phyloP scores from a whole-genome alignment of 2,888 invertebrate species.

The Eurois occulta region DNA sequence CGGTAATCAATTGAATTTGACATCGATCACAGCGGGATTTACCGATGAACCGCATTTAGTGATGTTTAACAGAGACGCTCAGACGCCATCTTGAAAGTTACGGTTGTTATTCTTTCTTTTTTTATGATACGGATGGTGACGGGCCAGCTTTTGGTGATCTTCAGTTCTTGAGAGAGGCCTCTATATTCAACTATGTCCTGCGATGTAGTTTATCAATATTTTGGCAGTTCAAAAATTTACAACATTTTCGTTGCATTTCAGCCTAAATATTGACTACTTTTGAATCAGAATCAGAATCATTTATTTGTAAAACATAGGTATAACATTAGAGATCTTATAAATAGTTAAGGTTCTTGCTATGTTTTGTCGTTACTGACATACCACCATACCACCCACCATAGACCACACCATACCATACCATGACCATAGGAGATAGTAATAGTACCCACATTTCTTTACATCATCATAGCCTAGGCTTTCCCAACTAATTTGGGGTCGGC shows the following conservation, averaged over 20 bases:
- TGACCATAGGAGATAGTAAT: not conserved
- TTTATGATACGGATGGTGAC: not conserved
- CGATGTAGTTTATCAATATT: no score
- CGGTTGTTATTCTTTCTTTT: constrained; percentile 12
- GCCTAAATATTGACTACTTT: not conserved
- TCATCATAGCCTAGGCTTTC: no score
- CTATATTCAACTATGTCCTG: not conserved
- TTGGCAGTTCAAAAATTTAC: not conserved
- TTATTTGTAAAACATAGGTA: no score
- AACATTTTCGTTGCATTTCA: no score
- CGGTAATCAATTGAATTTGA: constrained; percentile 59
- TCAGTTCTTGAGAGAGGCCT: not conserved
- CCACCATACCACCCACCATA: no score
- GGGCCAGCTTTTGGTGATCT: not conserved
- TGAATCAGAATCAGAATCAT: no score
- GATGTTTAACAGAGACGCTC: constrained; percentile 41
- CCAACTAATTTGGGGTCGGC: no score
- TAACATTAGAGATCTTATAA: no score
- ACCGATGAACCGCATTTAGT: constrained; percentile 31
- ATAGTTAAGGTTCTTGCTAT: no score
- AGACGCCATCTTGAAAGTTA: constrained; percentile 12
- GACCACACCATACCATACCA: no score
- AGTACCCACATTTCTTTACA: no score
- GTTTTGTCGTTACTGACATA: no score
- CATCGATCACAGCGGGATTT: constrained; percentile 53